Base-by-base conservation (phyloP, 1,140 invertebrate species). In the Carposina sasakii region DNA sequence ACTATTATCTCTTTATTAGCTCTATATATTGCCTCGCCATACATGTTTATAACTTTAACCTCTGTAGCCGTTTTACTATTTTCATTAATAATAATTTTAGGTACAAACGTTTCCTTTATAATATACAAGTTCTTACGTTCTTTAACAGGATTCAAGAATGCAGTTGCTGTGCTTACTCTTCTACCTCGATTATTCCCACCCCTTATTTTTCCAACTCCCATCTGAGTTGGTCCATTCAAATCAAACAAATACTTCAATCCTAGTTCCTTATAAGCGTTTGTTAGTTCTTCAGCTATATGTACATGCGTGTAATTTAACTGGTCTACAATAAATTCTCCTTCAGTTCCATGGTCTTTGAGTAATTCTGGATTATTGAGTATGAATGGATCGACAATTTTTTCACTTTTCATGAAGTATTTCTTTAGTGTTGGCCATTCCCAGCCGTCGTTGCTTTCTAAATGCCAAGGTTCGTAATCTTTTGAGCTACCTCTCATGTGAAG, bases 1-100 rank as follows among this genome's bases (percentile, higher is more conserved):
- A 94, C 16, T 15, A 94, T 91, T 0, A 94, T 87, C 83, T 94
- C 92, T 66, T 89, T 91, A 2, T 55, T 78, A 0, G 89, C 90
- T 37, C 67, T 71, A 2, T 91, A 88, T 9, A 58, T 76, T 23
- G 86, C 75, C 24, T 64, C 71, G 0, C 86, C 84, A 22, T 86
- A 71, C 12, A 75, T 71, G 0, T 77, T 55, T 17, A 51, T 67
- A 10, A 71, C 69, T 42, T 56, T 57, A 15, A 83, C 61, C 2
- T 73, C 67, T 36, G 48, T 58, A 17, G 67, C 67, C 33, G 17
- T 57, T 40, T 48, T 50, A 8, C 19, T 51, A 17, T 63, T 48
- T 40, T 67, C 24, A 15, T 55, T 52, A 50, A 79, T 63, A 26
- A 66, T 41, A n/a, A 83, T 49, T 57, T 65, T 59, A 26, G 57